Base-by-base conservation (phyloP, 2,888 invertebrate species). In the Polymixis lichenea region DNA sequence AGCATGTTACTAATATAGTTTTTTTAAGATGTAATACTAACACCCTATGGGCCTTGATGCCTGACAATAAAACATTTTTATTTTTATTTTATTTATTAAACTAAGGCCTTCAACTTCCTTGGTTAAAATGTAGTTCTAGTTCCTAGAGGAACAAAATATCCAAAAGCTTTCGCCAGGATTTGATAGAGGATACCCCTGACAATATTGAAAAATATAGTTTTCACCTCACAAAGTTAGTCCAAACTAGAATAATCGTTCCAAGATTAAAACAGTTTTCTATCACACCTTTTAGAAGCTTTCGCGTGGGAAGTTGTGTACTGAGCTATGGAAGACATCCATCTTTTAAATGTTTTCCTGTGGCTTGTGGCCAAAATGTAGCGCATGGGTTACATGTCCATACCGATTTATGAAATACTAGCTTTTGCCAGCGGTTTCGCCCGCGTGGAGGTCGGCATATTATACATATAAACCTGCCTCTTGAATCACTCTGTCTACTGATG, bases 281-380 rank as follows among this genome's bases (percentile, higher is more conserved):
- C 22, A 56, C 17, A 25, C 19, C 28, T 68, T 68, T 64, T 25
- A 17, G 55, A 64, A 49, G 58, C 49, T 56, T 15, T 32, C 0
- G 28, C 13, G 68, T 78, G 32, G 61, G 61, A 19, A n/a, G 49
- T 61, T 28, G 19, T 67, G 28, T 51, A n/a, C 22, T 49, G 22
- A 72, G 4, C 25, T 81, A 25, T 70, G 25, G 22, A 64, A 68
- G 17, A 32, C 17, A 53, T 76, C n/a, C 70, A 77, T 58, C 13
- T 55, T 62, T 71, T 71, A 71, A 32, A 78, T 83, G 67, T 55
- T 25, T 77, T 60, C 55, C 64, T 78, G 19, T 83, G 79, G 64
- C 64, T 65, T 64, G 13, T 32, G 22, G 78, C 84, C 84, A 83
- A 68, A 72, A 65, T 38, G 5, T 17, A 60, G 28, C 25, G 3